Evolutionary conservation across 2,113 vertebrate species (phyloP).

Genomic region (Silurus asotus): DNA sequence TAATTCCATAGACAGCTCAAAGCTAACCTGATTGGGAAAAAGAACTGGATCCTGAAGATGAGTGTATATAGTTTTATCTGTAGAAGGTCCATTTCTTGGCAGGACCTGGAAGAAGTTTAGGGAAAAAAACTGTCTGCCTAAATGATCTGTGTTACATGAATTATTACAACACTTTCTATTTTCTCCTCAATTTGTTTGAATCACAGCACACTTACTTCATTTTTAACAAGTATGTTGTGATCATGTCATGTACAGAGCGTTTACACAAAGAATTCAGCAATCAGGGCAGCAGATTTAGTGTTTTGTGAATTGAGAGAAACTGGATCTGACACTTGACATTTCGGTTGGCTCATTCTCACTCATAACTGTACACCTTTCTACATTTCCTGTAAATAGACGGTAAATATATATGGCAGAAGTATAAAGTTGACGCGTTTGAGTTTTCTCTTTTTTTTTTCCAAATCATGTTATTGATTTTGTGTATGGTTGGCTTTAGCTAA

Average conservation of each 20-base stretch:
- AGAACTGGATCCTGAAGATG: constrained; percentile 38
- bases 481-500: constrained; percentile 62
- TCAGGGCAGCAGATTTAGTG: constrained; percentile 71
- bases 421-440: constrained; percentile 65
- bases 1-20: constrained; percentile 25
- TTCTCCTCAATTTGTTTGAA: constrained; percentile 55
- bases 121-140: constrained; percentile 40
- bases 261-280: constrained; percentile 76
- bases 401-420: constrained; percentile 62
- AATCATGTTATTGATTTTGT: constrained; percentile 59
- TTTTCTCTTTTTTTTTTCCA: constrained; percentile 22
- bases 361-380: constrained; percentile 62
- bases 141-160: constrained; percentile 30
- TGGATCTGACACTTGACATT: constrained; percentile 72
- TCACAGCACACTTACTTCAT: constrained; percentile 26
- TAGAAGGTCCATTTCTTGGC: constrained; percentile 22
- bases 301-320: constrained; percentile 68
- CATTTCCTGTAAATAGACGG: constrained; percentile 74
- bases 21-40: constrained; percentile 34
- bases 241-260: constrained; percentile 70
- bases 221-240: constrained; percentile 46
- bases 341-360: constrained; percentile 63
- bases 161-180: constrained; percentile 41
- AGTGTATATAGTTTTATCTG: constrained; percentile 45
- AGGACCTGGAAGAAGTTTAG: constrained; percentile 34